A percentile compares a stretch with the other conserved stretches of the same genome.
These are phyloP conservation scores for Antennarius striatus DNA, from an alignment of 2,113 vertebrate species.

Conservation along the genomic window DNA sequence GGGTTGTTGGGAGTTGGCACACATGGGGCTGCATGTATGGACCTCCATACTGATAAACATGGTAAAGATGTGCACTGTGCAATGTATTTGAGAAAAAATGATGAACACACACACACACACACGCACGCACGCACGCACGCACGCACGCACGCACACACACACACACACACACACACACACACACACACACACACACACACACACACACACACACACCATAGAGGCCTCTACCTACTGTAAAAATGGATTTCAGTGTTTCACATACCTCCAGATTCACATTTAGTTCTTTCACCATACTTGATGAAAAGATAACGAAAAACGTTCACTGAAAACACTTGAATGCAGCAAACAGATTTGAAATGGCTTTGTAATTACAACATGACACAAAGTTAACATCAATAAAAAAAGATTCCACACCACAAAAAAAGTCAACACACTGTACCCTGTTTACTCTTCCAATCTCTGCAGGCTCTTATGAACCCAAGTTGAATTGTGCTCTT, in stretches of 20 bases:
- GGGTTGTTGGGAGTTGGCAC: conserved; percentile 7
- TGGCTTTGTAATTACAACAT: background rate
- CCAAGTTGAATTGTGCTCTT: conserved; percentile 25
- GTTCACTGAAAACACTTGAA: conserved; percentile 5
- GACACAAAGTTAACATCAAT: conserved; percentile 27
- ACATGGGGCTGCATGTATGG: background rate
- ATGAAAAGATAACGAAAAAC: conserved; percentile 9
- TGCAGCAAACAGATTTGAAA: conserved; percentile 5
- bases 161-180: too few relatives aligned
- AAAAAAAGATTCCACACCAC: conserved; percentile 11
- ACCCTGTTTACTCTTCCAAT: background rate
- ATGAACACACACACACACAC: background rate
- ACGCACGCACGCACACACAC: too few relatives aligned
- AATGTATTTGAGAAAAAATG: background rate
- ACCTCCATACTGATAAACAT: conserved; percentile 22
- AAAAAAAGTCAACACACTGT: background rate
- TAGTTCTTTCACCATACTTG: background rate
- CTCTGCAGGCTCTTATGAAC: conserved; percentile 24
- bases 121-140: too few relatives aligned
- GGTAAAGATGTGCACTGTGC: background rate
- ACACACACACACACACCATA: background rate
- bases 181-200: too few relatives aligned
- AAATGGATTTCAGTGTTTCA: background rate
- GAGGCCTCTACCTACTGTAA: background rate
- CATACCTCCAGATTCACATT: conserved; percentile 20